Evolutionary conservation across 1,140 invertebrate species (phyloP).

Genomic region (Periplaneta americana): DNA sequence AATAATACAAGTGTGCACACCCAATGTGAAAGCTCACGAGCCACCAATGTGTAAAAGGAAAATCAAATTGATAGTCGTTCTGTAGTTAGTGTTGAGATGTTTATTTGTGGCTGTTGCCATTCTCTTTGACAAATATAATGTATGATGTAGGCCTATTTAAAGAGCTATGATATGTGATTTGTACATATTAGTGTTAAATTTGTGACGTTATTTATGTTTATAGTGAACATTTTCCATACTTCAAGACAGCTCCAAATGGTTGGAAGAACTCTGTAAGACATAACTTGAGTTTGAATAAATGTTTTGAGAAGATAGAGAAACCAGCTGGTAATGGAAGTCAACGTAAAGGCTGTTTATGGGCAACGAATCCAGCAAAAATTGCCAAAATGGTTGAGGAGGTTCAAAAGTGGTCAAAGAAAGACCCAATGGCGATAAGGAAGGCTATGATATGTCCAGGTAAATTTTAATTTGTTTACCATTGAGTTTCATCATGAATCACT

Average conservation of each 20-base stretch:
- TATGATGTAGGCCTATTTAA: too few species aligned
- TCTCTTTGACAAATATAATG: too few species aligned
- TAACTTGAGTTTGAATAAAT: conserved; percentile 94
- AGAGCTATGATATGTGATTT: too few species aligned
- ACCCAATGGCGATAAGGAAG: conserved; percentile 75
- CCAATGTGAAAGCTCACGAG: too few species aligned
- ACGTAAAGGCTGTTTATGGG: conserved; percentile 90
- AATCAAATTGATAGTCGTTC: too few species aligned
- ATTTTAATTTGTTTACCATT: too few species aligned
- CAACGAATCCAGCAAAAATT: conserved; percentile 90
- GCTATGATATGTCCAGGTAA: conserved; percentile 83
- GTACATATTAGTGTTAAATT: too few species aligned
- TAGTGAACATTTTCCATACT: conserved; percentile 96
- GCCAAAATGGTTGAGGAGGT: conserved; percentile 97
- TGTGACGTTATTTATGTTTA: conserved; percentile 48
- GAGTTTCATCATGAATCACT: too few species aligned
- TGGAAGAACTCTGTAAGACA: conserved; percentile 98
- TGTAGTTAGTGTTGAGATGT: too few species aligned
- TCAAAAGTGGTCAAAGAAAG: conserved; percentile 92
- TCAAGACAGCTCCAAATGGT: conserved; percentile 92
- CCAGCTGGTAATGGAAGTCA: conserved; percentile 73
- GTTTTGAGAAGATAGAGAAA: conserved; percentile 96
- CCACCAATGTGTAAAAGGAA: too few species aligned
- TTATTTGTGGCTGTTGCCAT: too few species aligned
- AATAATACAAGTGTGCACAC: too few species aligned